phyloP scores from a whole-genome alignment of 2,888 invertebrate genomes.

The Ischnura elegans region DNA sequence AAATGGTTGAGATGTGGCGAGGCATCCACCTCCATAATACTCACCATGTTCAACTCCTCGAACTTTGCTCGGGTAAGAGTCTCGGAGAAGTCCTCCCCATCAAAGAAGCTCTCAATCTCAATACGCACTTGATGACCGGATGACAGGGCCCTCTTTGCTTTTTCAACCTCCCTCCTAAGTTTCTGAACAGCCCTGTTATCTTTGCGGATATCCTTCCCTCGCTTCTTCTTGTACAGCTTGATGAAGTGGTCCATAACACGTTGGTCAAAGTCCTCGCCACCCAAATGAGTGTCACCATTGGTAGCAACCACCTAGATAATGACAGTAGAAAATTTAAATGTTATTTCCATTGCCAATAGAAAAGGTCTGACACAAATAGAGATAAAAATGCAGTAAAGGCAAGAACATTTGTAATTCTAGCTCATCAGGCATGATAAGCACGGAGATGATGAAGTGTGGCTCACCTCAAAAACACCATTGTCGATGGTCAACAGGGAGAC shows the following conservation, averaged over 20 bases:
- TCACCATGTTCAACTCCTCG: conserved; percentile 96
- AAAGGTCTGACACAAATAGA: too few relatives aligned
- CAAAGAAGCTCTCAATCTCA: conserved; percentile 99
- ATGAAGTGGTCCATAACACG: conserved; percentile 99
- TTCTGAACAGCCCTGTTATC: conserved; percentile 97
- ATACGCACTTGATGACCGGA: conserved; percentile 97
- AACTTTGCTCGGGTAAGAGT: conserved; percentile 98
- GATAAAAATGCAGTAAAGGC: too few relatives aligned
- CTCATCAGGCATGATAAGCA: too few relatives aligned
- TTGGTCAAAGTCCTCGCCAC: conserved; percentile 99
- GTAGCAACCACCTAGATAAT: conserved; percentile 85
- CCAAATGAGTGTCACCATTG: conserved; percentile 98
- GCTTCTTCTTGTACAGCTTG: conserved; percentile 99
- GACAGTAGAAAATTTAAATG: too few relatives aligned
- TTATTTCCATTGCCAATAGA: too few relatives aligned
- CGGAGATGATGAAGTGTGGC: too few relatives aligned
- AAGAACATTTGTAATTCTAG: too few relatives aligned
- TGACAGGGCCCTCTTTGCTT: conserved; percentile 97
- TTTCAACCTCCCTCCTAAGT: conserved; percentile 97
- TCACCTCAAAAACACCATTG: conserved; percentile 97
- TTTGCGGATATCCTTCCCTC: conserved; percentile 97
- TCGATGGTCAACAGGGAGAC: conserved; percentile 99
- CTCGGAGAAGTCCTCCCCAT: conserved; percentile 99
- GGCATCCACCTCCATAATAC: too few relatives aligned
- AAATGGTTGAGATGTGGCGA: too few relatives aligned